Conservation (phyloP, 2,797 vertebrate genomes). For the Cryptoblepharus egeriae region DNA sequence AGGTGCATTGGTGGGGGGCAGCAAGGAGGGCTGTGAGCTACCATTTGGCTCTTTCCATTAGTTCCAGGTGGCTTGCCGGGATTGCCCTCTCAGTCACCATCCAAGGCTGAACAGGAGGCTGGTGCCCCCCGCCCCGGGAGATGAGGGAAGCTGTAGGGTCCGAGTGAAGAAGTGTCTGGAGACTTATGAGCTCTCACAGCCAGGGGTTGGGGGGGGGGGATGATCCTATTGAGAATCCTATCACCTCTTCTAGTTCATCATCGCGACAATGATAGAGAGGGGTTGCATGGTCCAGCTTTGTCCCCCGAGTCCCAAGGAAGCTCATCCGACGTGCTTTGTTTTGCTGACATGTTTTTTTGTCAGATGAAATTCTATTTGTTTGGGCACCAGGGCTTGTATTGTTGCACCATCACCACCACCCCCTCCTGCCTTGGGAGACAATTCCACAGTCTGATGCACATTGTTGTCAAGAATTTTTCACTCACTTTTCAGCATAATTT, state of each 20-base stretch:
- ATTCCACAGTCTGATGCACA: conserved; percentile 43
- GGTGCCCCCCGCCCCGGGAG: not conserved
- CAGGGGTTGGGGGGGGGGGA: no score
- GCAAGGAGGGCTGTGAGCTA: not conserved
- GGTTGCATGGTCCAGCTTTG: not conserved
- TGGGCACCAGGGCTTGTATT: not conserved
- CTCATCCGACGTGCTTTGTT: not conserved
- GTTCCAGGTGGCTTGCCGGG: not conserved
- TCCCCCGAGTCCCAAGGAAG: not conserved
- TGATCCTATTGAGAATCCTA: not conserved
- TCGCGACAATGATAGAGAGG: conserved; percentile 17
- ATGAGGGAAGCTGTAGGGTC: not conserved
- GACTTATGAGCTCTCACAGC: not conserved
- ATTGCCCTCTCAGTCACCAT: not conserved
- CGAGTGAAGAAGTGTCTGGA: not conserved
- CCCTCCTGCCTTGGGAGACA: conserved; percentile 4
- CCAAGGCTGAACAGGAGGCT: not conserved
- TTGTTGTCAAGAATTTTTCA: conserved; percentile 31
- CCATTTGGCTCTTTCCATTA: not conserved
- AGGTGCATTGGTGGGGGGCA: not conserved
- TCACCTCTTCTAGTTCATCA: conserved; percentile 11
- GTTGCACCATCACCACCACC: not conserved
- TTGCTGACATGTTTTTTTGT: not conserved
- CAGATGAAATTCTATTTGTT: not conserved
- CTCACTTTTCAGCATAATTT: conserved; percentile 31